Base-by-base conservation (phyloP, 1,140 invertebrate genomes). In the Drosophila tsacasi region DNA sequence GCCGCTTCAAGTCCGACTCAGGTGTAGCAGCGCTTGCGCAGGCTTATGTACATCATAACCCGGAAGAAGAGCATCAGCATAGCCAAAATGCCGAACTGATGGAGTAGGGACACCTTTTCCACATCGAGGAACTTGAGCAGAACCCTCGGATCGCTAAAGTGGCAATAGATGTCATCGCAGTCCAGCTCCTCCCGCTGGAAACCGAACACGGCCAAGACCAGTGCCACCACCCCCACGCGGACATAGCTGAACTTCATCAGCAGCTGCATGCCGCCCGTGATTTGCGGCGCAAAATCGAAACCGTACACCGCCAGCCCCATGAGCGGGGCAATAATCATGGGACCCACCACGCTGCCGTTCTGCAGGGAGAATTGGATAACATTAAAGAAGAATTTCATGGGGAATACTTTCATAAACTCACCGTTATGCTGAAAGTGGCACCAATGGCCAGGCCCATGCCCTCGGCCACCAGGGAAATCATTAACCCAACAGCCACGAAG, bases 301-400 rank as follows among this genome's bases (percentile, higher is more conserved):
- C 95, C 95, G 77, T 95, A 95, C 35, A 95, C 94, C 1, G 95
- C 95, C 13, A 96, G 90, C 3, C 95, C 95, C 40, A 96, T 94
- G 55, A 95, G 94, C 0, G 95, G 95, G 1, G 95, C 95, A 21
- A 95, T 94, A 0, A 94, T 91, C 60, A 95, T 83, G 3, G 95
- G 95, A 7, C 95, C 95, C 39, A 95, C 94, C 15, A 95, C 95
- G 76, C 94, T 94, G 49, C 95, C 95, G 73, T 95, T 96, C 95
- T 96, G 92, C 10, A 94, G 93, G 65, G 39, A 23, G 6, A 50
- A n/a, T 9, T 9, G 2, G 0, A 10, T 5, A 49, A 5, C 2
- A 5, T 54, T 35, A 9, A 1, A 4, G 0, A 13, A 2, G 7
- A 30, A 30, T 7, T 13, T 21, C 7, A 5, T 35, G 3, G 5